These are phyloP conservation scores for Mesochorus sp. DNA, from an alignment of 2,888 invertebrate genomes.

Conservation along the genomic window DNA sequence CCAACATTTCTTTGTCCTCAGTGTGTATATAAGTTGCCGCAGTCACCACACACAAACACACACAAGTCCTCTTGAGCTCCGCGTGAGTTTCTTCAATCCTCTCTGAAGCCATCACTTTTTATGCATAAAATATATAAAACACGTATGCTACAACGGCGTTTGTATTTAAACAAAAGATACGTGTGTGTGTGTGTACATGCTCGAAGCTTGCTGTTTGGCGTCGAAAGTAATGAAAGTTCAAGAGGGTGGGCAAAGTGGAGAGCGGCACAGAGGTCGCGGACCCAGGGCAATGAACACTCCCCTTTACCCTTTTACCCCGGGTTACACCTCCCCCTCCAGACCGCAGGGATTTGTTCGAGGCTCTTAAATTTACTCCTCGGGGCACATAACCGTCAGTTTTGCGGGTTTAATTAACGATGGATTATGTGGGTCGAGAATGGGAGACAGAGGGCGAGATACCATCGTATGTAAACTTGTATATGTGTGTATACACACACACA, in stretches of 20 bases:
- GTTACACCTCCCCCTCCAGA: too few species aligned
- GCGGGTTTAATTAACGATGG: slow-evolving; percentile 58
- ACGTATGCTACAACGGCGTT: neutral
- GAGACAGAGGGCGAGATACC: slow-evolving; percentile 9
- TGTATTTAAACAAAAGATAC: neutral
- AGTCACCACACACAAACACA: too few species aligned
- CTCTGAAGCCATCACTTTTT: too few species aligned
- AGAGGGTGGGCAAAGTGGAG: slow-evolving; percentile 1
- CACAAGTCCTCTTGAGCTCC: too few species aligned
- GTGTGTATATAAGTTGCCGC: too few species aligned
- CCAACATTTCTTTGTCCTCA: too few species aligned
- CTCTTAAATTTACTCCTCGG: slow-evolving; percentile 36
- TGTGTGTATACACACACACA: slow-evolving; percentile 12
- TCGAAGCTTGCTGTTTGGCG: too few species aligned
- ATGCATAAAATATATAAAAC: neutral
- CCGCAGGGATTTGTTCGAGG: slow-evolving; percentile 26
- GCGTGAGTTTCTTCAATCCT: too few species aligned
- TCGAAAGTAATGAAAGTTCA: slow-evolving; percentile 47
- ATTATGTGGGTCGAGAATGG: slow-evolving; percentile 60
- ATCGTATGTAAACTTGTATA: too few species aligned
- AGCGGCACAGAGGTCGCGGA: slow-evolving; percentile 54
- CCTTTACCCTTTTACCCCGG: too few species aligned
- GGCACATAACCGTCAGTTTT: slow-evolving; percentile 51
- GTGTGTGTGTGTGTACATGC: neutral
- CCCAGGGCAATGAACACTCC: slow-evolving; percentile 56